phyloP scores from a whole-genome alignment of 2,888 invertebrate genomes.

The Drosophila dives region DNA sequence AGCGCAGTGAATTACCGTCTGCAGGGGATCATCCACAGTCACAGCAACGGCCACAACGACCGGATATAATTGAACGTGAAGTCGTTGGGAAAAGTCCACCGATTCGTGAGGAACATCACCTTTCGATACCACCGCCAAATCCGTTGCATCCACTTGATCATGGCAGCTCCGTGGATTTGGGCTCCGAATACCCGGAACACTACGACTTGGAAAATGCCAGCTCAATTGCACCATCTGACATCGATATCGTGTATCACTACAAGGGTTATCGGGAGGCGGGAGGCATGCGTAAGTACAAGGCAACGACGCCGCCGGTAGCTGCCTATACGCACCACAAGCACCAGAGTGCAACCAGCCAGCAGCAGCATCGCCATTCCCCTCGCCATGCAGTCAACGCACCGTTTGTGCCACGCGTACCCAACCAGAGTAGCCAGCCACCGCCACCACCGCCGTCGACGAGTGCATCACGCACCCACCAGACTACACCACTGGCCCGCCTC shows the following conservation, averaged over 20 bases:
- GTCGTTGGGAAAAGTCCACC: conserved; percentile 93
- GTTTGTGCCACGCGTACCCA: conserved; percentile 90
- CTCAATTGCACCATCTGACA: conserved; percentile 98
- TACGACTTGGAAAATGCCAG: conserved; percentile 99
- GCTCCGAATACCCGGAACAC: conserved; percentile 94
- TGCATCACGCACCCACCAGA: conserved; percentile 91
- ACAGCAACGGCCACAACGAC: conserved; percentile 92
- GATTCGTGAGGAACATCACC: conserved; percentile 91
- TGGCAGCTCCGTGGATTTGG: conserved; percentile 90
- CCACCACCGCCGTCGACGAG: conserved; percentile 88
- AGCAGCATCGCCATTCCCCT: conserved; percentile 92
- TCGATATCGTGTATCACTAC: conserved; percentile 98
- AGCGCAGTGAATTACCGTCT: conserved; percentile 90
- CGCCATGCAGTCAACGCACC: conserved; percentile 88
- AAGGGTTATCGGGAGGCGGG: conserved; percentile 95
- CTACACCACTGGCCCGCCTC: conserved; percentile 94
- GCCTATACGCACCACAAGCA: conserved; percentile 92
- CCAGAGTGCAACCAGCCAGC: conserved; percentile 87
- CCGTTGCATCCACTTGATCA: conserved; percentile 91
- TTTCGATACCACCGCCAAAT: conserved; percentile 90
- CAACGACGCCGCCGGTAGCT: conserved; percentile 92
- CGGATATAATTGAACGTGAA: conserved; percentile 97
- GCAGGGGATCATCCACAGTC: conserved; percentile 87
- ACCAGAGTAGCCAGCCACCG: conserved; percentile 88
- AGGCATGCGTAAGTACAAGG: conserved; percentile 94